A percentile compares a stretch with the other conserved stretches of the same genome.
These are phyloP conservation scores for Betta splendens DNA, from an alignment of 2,797 vertebrate species.

Conservation along the genomic window DNA sequence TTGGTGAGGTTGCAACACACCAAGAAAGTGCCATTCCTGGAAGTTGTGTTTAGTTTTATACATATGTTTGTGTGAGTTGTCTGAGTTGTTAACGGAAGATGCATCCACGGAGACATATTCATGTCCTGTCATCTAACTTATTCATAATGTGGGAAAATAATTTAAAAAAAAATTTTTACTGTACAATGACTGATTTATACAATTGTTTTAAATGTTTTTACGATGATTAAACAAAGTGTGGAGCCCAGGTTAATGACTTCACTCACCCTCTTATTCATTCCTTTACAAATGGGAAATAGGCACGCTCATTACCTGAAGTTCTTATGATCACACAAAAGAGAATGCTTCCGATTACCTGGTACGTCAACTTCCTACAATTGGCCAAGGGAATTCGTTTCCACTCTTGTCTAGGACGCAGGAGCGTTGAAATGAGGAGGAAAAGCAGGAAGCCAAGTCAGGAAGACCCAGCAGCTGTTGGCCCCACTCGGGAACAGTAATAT, in stretches of 20 bases:
- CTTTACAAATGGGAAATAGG: slow-evolving; percentile 34
- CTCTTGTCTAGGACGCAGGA: slow-evolving; percentile 2
- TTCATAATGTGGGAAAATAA: too few species aligned
- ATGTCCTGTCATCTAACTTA: too few species aligned
- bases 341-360: slow-evolving; percentile 49
- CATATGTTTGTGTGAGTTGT: too few species aligned
- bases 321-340: slow-evolving; percentile 47
- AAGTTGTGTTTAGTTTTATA: background rate
- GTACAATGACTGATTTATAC: too few species aligned
- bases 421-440: slow-evolving; percentile 53
- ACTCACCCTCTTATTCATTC: slow-evolving; percentile 14
- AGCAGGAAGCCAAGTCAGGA: slow-evolving; percentile 58
- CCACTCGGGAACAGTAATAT: slow-evolving; percentile 44
- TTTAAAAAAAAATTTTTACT: too few species aligned
- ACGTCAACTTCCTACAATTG: slow-evolving; percentile 47
- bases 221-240: too few species aligned
- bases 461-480: slow-evolving; percentile 61
- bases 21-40: slow-evolving; percentile 3
- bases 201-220: too few species aligned
- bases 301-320: slow-evolving; percentile 32
- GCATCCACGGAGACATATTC: too few species aligned
- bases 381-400: slow-evolving; percentile 30
- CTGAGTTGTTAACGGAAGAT: too few species aligned
- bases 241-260: slow-evolving; percentile 4
- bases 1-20: slow-evolving; percentile 19